Evolutionary conservation across 2,888 invertebrate species (phyloP), one percentile per base, ranked within the genome.

Genomic region (Salticus scenicus): DNA sequence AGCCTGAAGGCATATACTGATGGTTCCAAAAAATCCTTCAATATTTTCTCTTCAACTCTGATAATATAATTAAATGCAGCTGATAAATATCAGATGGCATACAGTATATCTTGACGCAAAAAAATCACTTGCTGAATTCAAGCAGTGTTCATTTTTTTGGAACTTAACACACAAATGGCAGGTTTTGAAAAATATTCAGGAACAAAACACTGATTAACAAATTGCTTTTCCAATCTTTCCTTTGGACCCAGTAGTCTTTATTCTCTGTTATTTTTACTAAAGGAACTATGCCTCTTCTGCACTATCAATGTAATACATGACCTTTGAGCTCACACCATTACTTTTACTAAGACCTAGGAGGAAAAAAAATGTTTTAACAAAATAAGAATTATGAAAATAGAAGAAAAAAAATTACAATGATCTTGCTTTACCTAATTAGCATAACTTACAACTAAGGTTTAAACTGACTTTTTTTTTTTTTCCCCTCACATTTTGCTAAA

Each of bases 1-100:
- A 72, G 82, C 76, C 83, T 71, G 64, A 75, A 83, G 83, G 83
- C 82, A 81, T 80, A 80, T 74, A 74, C 81, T 74, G 74, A 81
- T 71, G 78, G 78, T 78, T 78, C 71, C 37, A 70, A 71, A 70
- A 51, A 51, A 67, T 42, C 51, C 66, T 47, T 47, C 14, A 17
- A 17, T 14, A 17, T 2, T 17, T 1, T 17, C 42, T 14, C 17
- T 47, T 47, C 37, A 37, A 37, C 17, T 47, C 42, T 47, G 42
- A 47, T 24, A 57, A 57, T 5, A 12, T 20, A 57, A 57, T 8
- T 57, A 57, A 57, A 57, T 57, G 57, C 57, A 57, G 57, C 7
- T 20, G 24, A 57, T 57, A 24, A 57, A 57, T 17, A 17, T 47
- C 57, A 47, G 17, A 47, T 17, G 2, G 24, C 17, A 57, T 20